phyloP scores from a whole-genome alignment of 1,140 invertebrate genomes.

The Hyles vespertilio region DNA sequence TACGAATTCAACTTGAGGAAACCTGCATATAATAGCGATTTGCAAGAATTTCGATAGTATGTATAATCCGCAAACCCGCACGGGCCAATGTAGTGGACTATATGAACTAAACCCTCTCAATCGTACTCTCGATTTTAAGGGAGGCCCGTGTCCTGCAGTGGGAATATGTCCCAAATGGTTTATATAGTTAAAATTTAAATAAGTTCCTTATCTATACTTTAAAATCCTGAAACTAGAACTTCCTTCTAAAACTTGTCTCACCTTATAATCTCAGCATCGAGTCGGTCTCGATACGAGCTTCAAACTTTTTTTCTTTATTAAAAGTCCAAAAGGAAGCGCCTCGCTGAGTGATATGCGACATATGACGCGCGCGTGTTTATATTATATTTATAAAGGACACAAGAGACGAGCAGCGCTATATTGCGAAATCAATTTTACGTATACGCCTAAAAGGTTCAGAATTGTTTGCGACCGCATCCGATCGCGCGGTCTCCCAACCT shows the following conservation, averaged over 20 bases:
- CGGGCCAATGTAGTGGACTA: too few relatives aligned
- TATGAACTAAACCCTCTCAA: too few relatives aligned
- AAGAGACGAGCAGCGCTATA: slow-evolving; percentile 22
- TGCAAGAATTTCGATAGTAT: too few relatives aligned
- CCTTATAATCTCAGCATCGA: slow-evolving; percentile 17
- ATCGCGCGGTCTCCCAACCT: slow-evolving; percentile 54
- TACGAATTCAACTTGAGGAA: too few relatives aligned
- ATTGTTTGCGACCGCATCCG: slow-evolving; percentile 14
- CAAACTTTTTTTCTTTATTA: slow-evolving; percentile 55
- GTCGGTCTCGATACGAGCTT: slow-evolving; percentile 9
- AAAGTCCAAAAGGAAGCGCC: slow-evolving; percentile 64
- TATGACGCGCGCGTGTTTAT: slow-evolving; percentile 36
- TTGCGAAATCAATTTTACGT: slow-evolving; percentile 48
- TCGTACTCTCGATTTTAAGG: too few relatives aligned
- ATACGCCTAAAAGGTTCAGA: slow-evolving; percentile 36
- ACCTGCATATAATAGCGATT: too few relatives aligned
- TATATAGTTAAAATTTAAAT: too few relatives aligned
- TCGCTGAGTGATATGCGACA: slow-evolving; percentile 70
- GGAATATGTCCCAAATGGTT: too few relatives aligned
- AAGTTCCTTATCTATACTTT: too few relatives aligned
- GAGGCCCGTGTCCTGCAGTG: too few relatives aligned
- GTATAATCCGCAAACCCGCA: too few relatives aligned
- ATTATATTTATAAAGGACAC: slow-evolving; percentile 44
- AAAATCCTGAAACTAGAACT: too few relatives aligned
- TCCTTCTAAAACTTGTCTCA: slow-evolving; percentile 7